These are phyloP conservation scores for Ecdyonurus torrentis DNA, from an alignment of 2,888 invertebrate genomes.

Conservation along the genomic window DNA sequence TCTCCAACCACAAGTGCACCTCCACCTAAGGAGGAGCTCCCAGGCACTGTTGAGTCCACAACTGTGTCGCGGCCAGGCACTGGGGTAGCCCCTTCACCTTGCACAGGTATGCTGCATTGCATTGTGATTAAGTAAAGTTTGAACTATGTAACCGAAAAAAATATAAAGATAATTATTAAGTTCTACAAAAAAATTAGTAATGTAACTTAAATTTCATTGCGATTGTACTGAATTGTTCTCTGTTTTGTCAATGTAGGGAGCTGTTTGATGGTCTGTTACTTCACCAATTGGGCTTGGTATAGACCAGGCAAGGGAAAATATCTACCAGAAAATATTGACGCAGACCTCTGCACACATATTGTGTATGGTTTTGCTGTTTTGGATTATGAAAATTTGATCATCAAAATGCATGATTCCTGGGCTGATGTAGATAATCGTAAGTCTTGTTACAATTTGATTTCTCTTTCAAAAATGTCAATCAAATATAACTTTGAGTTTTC, in stretches of 20 bases:
- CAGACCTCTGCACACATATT: constrained; percentile 76
- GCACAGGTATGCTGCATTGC: background rate
- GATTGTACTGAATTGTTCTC: too few species aligned
- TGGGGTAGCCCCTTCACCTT: background rate
- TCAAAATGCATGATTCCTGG: constrained; percentile 78
- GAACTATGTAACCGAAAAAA: too few species aligned
- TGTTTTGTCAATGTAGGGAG: constrained; percentile 1
- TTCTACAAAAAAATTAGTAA: too few species aligned
- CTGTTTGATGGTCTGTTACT: constrained; percentile 55
- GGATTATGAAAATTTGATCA: constrained; percentile 51
- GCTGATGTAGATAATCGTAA: constrained; percentile 75
- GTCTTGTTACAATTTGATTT: constrained; percentile 19
- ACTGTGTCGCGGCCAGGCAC: background rate
- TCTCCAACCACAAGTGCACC: background rate
- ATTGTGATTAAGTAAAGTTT: too few species aligned
- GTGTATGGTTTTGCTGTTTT: constrained; percentile 85
- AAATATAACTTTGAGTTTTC: background rate
- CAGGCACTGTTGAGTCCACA: background rate
- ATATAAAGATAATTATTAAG: too few species aligned
- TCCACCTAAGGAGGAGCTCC: background rate
- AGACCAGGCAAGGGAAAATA: constrained; percentile 67
- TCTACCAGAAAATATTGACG: constrained; percentile 65
- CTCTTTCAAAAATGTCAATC: background rate
- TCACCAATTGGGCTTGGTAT: constrained; percentile 92
- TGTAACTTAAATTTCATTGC: too few species aligned